phyloP scores from a whole-genome alignment of 2,113 vertebrate genomes.

The Brachionichthys hirsutus region DNA sequence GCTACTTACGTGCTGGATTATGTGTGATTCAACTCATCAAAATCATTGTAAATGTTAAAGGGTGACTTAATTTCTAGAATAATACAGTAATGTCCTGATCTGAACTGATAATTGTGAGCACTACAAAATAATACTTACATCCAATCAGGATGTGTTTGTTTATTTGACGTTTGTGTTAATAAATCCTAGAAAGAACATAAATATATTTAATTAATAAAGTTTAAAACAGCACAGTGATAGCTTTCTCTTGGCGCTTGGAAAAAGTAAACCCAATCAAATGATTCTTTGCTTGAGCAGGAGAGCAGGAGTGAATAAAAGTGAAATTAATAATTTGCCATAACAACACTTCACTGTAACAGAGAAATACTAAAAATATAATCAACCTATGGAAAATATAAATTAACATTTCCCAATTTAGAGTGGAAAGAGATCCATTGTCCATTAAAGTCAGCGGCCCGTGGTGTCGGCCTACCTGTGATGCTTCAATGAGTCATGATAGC shows the following conservation, averaged over 20 bases:
- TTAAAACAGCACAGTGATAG: too few species aligned
- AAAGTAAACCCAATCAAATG: too few species aligned
- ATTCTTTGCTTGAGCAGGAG: neutral
- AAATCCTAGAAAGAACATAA: too few species aligned
- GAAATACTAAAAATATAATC: slow-evolving; percentile 14
- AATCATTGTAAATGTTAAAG: too few species aligned
- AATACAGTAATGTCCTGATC: too few species aligned
- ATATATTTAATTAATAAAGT: too few species aligned
- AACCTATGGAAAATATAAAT: slow-evolving; percentile 25
- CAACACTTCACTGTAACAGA: neutral
- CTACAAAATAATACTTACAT: too few species aligned
- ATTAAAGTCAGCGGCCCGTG: slow-evolving; percentile 65
- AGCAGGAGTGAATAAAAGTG: neutral
- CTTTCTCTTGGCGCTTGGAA: neutral
- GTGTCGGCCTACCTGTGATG: slow-evolving; percentile 64
- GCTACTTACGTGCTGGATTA: too few species aligned
- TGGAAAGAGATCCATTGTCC: slow-evolving; percentile 55
- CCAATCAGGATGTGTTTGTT: too few species aligned
- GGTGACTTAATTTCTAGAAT: too few species aligned
- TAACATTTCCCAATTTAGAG: slow-evolving; percentile 55
- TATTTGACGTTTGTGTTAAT: too few species aligned
- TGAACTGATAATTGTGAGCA: too few species aligned
- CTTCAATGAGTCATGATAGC: slow-evolving; percentile 71
- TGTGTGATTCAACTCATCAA: neutral
- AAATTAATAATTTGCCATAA: neutral